Evolutionary conservation across 2,797 vertebrate species (phyloP).

Genomic region (Gouania willdenowi): DNA sequence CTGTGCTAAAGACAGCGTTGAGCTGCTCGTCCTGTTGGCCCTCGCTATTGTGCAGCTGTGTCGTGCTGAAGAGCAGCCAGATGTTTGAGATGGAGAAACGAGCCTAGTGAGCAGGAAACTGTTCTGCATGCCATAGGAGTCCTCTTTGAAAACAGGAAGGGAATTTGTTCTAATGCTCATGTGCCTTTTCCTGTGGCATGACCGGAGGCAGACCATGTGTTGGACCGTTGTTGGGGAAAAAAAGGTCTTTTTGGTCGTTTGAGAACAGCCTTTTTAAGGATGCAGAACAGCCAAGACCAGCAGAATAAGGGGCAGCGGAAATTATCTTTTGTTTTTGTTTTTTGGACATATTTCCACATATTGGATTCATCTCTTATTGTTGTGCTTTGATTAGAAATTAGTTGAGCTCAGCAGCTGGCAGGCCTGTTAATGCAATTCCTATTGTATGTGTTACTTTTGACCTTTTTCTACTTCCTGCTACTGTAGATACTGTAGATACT

Average conservation of each 20-base stretch:
- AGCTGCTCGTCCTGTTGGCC: constrained; percentile 58
- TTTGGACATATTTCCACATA: constrained; percentile 1
- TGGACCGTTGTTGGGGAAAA: constrained; percentile 80
- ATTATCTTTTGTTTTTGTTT: too few relatives aligned
- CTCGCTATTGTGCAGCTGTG: constrained; percentile 63
- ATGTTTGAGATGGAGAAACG: constrained; percentile 78
- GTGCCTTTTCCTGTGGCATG: constrained; percentile 89
- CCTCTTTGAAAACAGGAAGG: constrained; percentile 95
- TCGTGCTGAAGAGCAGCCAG: constrained; percentile 73
- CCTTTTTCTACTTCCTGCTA: too few relatives aligned
- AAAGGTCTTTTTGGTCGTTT: constrained; percentile 70
- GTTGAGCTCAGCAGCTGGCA: too few relatives aligned
- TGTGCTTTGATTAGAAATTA: too few relatives aligned
- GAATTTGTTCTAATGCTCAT: constrained; percentile 84
- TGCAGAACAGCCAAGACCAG: constrained; percentile 28
- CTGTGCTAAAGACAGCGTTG: constrained; percentile 42
- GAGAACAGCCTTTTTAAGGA: constrained; percentile 73
- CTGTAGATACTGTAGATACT: too few relatives aligned
- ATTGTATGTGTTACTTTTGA: too few relatives aligned
- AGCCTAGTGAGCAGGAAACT: constrained; percentile 77
- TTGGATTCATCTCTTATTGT: neutral
- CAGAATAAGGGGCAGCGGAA: too few relatives aligned
- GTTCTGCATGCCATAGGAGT: constrained; percentile 81
- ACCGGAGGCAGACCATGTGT: constrained; percentile 68
- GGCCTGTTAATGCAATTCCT: too few relatives aligned